Evolutionary conservation across 2,888 invertebrate genomes (phyloP), one percentile per base, ranked within the genome.

Genomic region (Xestia c-nigrum): DNA sequence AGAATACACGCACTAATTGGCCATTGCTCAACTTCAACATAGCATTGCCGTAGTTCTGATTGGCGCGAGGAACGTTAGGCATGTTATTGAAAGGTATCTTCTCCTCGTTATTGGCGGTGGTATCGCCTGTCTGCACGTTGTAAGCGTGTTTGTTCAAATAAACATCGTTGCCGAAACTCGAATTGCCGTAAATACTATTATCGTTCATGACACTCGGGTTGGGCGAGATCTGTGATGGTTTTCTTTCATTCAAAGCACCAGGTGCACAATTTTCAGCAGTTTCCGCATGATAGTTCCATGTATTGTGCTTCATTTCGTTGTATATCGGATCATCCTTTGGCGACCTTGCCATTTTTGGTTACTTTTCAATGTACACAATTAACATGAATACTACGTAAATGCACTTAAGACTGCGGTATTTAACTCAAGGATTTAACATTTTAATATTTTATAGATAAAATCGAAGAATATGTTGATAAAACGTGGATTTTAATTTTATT

Each of bases 311-410:
- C 88, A 94, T 90, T 90, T 97, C 96, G 89, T 92, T 94, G 93
- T 94, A 96, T 91, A 94, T 93, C 85, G 95, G 93, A 92, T 96
- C 96, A 93, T 97, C 96, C 89, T 95, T 95, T 87, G 95, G 94
- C 95, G 96, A 96, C 95, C 97, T 96, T 95, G 96, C 96, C 97
- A 97, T 97, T 92, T 94, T 94, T 94, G 94, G 93, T 93, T 92
- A 93, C 88, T 89, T 91, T 89, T 90, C 82, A 89, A 85, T 88
- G 82, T 89, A 87, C 90, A 91, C 90, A 90, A 88, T 81, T 82
- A 90, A 87, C 91, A 92, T 91, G 80, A 86, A 91, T 80, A 89
- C 83, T 87, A 81, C 84, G 88, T 83, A 74, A 74, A 78, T 84
- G 81, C 86, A 88, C 84, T 79, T 85, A 73, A 84, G 89, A 87